These are phyloP conservation scores for Hesperophylax magnus DNA, from an alignment of 1,140 invertebrate genomes.

Conservation along the genomic window DNA sequence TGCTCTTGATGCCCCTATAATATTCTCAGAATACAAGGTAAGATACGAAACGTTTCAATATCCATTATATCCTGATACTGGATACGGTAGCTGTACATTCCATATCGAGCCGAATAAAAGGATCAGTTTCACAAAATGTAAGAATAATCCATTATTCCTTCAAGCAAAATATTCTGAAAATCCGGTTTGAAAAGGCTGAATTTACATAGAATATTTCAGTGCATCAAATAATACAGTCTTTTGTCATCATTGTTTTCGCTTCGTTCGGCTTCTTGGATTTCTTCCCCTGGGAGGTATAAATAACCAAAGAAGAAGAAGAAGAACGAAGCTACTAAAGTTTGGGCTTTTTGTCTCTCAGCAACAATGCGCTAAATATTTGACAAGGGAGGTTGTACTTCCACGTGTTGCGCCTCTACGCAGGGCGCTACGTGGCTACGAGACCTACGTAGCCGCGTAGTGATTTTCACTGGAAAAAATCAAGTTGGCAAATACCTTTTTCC, in stretches of 20 bases:
- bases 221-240: slow-evolving; percentile 21
- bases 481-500: too few species aligned
- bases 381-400: slow-evolving; percentile 23
- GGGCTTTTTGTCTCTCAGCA: slow-evolving; percentile 27
- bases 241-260: slow-evolving; percentile 44
- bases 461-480: too few species aligned
- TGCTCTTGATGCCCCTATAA: too few species aligned
- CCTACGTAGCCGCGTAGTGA: too few species aligned
- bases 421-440: background rate
- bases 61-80: too few species aligned
- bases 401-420: slow-evolving; percentile 30
- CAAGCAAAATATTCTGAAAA: background rate
- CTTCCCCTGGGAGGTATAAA: slow-evolving; percentile 33
- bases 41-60: too few species aligned
- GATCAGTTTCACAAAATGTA: too few species aligned
- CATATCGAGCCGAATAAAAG: too few species aligned
- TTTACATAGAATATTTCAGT: slow-evolving; percentile 35
- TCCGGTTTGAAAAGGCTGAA: background rate
- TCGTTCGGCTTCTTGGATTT: background rate
- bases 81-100: too few species aligned
- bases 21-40: too few species aligned
- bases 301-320: slow-evolving; percentile 32
- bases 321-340: slow-evolving; percentile 2
- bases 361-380: slow-evolving; percentile 44
- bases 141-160: background rate